These are phyloP conservation scores for Drosophila eohydei DNA, from an alignment of 2,888 invertebrate species.

Conservation along the genomic window DNA sequence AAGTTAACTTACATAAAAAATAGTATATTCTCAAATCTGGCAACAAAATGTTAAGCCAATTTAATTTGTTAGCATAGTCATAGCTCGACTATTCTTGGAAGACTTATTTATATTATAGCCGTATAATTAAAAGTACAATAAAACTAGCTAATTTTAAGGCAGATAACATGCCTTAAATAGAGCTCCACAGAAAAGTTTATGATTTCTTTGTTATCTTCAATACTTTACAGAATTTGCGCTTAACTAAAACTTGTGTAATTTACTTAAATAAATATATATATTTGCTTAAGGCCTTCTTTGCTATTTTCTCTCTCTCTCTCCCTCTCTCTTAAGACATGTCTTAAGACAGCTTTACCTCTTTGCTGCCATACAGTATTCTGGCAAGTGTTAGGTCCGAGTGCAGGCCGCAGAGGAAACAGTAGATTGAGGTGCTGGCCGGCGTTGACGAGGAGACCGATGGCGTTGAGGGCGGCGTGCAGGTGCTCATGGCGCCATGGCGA, in stretches of 20 bases:
- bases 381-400: conserved; percentile 95
- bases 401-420: conserved; percentile 94
- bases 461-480: conserved; percentile 91
- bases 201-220: background rate
- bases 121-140: background rate
- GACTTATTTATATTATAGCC: background rate
- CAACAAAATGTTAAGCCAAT: background rate
- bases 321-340: background rate
- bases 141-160: background rate
- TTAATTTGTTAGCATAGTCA: background rate
- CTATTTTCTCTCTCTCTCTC: background rate
- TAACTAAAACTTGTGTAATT: background rate
- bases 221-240: background rate
- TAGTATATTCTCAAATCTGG: background rate
- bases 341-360: conserved; percentile 86
- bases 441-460: conserved; percentile 89
- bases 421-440: conserved; percentile 91
- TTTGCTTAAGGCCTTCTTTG: background rate
- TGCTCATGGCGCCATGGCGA: conserved; percentile 86
- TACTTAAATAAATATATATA: background rate
- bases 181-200: background rate
- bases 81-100: background rate
- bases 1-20: background rate
- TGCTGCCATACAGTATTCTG: conserved; percentile 91
- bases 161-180: background rate